These are phyloP conservation scores for Aquatica leii DNA, from an alignment of 2,888 invertebrate species.

Conservation along the genomic window DNA sequence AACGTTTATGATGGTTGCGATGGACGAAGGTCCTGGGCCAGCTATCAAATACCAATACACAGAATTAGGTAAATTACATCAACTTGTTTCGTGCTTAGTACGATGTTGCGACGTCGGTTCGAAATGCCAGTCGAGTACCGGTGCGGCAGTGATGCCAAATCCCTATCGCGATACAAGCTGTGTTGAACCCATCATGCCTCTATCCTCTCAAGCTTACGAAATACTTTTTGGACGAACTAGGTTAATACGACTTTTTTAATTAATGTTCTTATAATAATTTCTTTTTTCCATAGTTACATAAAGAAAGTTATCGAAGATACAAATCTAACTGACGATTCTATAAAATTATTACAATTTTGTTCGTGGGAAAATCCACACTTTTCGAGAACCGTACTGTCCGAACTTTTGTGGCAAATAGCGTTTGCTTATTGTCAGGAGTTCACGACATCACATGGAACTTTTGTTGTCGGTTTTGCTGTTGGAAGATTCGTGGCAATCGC, in stretches of 20 bases:
- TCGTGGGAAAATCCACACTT: constrained; percentile 98
- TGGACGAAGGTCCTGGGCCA: constrained; percentile 92
- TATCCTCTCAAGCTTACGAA: constrained; percentile 80
- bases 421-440: constrained; percentile 95
- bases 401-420: constrained; percentile 89
- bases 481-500: constrained; percentile 96
- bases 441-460: constrained; percentile 89
- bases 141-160: constrained; percentile 72
- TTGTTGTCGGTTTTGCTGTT: constrained; percentile 85
- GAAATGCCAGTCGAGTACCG: constrained; percentile 64
- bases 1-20: constrained; percentile 88
- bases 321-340: constrained; percentile 89
- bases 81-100: constrained; percentile 87
- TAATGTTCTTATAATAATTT: constrained; percentile 6
- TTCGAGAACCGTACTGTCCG: constrained; percentile 87
- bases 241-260: neutral
- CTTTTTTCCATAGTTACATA: constrained; percentile 71
- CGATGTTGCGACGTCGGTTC: constrained; percentile 87
- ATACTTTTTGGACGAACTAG: constrained; percentile 82
- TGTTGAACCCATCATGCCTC: constrained; percentile 70
- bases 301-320: constrained; percentile 96
- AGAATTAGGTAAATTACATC: constrained; percentile 92
- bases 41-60: constrained; percentile 96
- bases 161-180: constrained; percentile 75
- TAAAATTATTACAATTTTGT: constrained; percentile 89